Evolutionary conservation across 2,797 vertebrate species (phyloP).

Genomic region (Tenualosa thibaudeaui): DNA sequence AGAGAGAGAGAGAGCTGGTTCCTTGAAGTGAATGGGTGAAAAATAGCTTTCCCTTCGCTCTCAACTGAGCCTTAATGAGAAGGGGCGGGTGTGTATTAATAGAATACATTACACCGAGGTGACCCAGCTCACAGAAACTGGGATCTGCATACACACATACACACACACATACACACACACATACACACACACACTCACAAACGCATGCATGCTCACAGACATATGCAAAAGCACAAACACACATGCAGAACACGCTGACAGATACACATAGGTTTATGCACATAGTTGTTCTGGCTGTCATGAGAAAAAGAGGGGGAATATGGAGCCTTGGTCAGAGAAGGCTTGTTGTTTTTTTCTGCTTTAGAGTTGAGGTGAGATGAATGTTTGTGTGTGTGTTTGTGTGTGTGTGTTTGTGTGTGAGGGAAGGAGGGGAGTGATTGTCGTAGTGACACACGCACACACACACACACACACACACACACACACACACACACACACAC

Average conservation of each 20-base stretch:
- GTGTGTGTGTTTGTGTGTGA: background rate
- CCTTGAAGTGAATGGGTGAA: slow-evolving; percentile 30
- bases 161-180: slow-evolving; percentile 23
- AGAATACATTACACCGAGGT: slow-evolving; percentile 37
- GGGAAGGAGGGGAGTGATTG: background rate
- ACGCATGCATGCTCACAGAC: background rate
- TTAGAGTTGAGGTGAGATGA: background rate
- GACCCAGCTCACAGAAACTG: slow-evolving; percentile 35
- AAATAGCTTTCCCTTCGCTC: slow-evolving; percentile 24
- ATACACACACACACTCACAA: background rate
- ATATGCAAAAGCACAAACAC: background rate
- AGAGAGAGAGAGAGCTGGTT: slow-evolving; percentile 22
- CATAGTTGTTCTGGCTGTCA: background rate
- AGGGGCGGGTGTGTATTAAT: slow-evolving; percentile 25
- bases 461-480: slow-evolving; percentile 25
- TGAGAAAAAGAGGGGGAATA: background rate
- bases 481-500: background rate
- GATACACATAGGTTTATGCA: background rate
- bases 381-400: background rate
- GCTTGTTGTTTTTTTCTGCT: background rate
- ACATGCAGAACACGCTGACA: background rate
- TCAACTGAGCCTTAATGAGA: slow-evolving; percentile 30
- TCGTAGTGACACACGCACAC: background rate
- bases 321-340: background rate
- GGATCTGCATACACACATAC: slow-evolving; percentile 29